Percentiles rank a stretch among this genome's conserved stretches.
Evolutionary conservation across 1,140 invertebrate genomes (phyloP).

Genomic region (Bombus pyrosoma): DNA sequence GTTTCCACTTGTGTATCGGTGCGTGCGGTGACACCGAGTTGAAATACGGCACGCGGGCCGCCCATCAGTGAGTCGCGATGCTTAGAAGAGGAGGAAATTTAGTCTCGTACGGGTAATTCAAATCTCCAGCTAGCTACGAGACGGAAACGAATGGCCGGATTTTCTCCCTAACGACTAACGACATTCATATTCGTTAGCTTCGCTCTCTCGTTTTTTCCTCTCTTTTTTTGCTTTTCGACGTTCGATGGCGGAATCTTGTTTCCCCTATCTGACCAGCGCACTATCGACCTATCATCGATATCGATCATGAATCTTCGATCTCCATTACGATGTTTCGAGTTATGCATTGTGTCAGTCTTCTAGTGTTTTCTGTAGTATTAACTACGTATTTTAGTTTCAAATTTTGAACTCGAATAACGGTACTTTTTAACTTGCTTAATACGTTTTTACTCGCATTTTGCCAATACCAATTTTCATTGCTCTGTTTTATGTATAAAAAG

Average conservation of each 20-base stretch:
- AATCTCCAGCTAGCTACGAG: conserved; percentile 25
- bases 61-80: conserved; percentile 40
- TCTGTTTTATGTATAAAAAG: background rate
- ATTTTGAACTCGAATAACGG: background rate
- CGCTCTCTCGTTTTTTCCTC: background rate
- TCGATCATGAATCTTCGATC: background rate
- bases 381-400: background rate
- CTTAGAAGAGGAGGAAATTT: conserved; percentile 43
- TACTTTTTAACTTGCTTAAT: background rate
- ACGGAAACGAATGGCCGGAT: background rate
- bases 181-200: conserved; percentile 18
- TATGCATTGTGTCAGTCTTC: background rate
- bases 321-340: background rate
- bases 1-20: conserved; percentile 60
- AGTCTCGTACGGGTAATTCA: conserved; percentile 47
- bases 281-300: background rate
- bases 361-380: background rate
- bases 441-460: background rate
- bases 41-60: conserved; percentile 59
- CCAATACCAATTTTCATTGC: background rate
- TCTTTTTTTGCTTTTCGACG: background rate
- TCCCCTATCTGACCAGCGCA: background rate
- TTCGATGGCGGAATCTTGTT: background rate
- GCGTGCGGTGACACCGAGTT: conserved; percentile 60
- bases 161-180: conserved; percentile 21